Evolutionary conservation across 1,140 invertebrate species (phyloP).

Genomic region (Drosophila parabipectinata): DNA sequence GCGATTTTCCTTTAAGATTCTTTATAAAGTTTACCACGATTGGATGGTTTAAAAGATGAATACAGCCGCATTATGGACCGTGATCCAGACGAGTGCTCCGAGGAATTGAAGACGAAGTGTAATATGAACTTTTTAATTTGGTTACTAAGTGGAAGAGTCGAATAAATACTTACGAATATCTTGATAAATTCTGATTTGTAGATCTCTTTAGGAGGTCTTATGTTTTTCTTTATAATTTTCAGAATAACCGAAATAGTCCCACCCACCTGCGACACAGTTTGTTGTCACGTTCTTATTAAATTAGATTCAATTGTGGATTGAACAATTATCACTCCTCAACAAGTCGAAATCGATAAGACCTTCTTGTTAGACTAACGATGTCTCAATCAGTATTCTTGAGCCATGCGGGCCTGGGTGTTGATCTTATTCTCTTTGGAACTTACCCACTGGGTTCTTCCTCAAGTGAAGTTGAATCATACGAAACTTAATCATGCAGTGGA

Average conservation of each 20-base stretch:
- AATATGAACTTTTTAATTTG: slow-evolving; percentile 68
- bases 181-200: neutral
- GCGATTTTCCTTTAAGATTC: neutral
- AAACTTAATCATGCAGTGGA: slow-evolving; percentile 58
- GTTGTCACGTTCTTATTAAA: neutral
- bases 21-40: slow-evolving; percentile 57
- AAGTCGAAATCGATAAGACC: neutral
- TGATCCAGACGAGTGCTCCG: slow-evolving; percentile 51
- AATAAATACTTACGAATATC: slow-evolving; percentile 10
- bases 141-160: slow-evolving; percentile 52
- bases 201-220: neutral
- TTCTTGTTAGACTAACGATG: slow-evolving; percentile 5
- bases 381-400: slow-evolving; percentile 60
- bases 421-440: slow-evolving; percentile 25
- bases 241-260: neutral
- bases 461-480: slow-evolving; percentile 27
- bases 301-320: slow-evolving; percentile 16
- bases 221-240: neutral
- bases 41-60: slow-evolving; percentile 69
- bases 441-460: slow-evolving; percentile 1
- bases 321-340: slow-evolving; percentile 18
- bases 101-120: slow-evolving; percentile 52
- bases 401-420: slow-evolving; percentile 48
- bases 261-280: neutral
- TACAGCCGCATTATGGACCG: slow-evolving; percentile 60